Evolutionary conservation across 1,140 invertebrate species (phyloP).

Genomic region (Phortica variegata): DNA sequence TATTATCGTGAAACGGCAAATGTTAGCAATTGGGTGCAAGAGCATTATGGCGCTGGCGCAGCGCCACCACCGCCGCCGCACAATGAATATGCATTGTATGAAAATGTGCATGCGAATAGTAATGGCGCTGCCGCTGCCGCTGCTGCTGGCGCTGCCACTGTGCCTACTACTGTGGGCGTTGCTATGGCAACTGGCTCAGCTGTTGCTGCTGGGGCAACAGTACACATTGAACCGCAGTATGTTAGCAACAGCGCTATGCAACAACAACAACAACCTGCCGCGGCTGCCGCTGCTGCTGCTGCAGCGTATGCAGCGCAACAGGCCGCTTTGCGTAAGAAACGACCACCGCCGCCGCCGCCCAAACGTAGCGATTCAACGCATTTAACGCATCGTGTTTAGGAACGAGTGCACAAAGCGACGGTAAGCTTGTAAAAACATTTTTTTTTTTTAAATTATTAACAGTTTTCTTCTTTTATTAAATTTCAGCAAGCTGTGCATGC

Average conservation of each 20-base stretch:
- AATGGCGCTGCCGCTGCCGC: conserved; percentile 13
- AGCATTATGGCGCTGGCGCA: conserved; percentile 70
- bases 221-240: conserved; percentile 17
- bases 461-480: conserved; percentile 3
- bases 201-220: no score
- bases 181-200: no score
- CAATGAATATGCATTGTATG: conserved; percentile 52
- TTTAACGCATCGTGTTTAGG: conserved; percentile 59
- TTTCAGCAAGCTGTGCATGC: no score
- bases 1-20: conserved; percentile 77
- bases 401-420: conserved; percentile 12
- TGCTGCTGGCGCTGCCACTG: not conserved
- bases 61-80: conserved; percentile 14
- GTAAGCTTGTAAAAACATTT: conserved; percentile 29
- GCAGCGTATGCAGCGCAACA: conserved; percentile 14
- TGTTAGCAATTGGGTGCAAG: conserved; percentile 86
- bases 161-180: not conserved
- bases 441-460: conserved; percentile 16
- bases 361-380: conserved; percentile 78
- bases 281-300: conserved; percentile 17
- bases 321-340: conserved; percentile 58
- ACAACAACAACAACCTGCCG: conserved; percentile 7
- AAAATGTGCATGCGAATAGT: conserved; percentile 48
- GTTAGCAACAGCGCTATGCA: not conserved
- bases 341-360: conserved; percentile 75